Percentiles rank a stretch among this genome's conserved stretches.
Conservation (phyloP, 1,140 invertebrate genomes). For the Amphibalanus amphitrite region DNA sequence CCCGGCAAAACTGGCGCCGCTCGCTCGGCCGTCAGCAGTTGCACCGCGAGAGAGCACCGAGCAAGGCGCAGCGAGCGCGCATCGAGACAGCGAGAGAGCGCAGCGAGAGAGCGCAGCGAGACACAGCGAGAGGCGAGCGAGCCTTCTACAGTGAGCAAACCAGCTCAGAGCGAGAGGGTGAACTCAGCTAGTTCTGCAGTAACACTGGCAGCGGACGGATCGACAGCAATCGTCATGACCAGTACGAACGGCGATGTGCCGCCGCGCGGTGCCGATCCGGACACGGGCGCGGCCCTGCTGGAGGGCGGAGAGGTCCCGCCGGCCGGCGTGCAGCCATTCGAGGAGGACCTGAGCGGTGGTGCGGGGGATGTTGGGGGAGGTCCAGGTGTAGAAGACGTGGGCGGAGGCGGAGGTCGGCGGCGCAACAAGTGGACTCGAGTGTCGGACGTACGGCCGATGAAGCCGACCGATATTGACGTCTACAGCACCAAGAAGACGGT, state of each 20-base stretch:
- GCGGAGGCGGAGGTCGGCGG: too few relatives aligned
- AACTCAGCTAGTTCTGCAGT: background rate
- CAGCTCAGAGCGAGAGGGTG: too few relatives aligned
- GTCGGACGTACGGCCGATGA: constrained; percentile 66
- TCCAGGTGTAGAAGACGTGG: background rate
- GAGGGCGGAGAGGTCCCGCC: background rate
- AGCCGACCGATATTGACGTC: constrained; percentile 51
- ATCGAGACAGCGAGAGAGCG: too few relatives aligned
- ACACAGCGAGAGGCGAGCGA: background rate
- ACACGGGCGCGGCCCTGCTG: background rate
- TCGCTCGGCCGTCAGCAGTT: background rate
- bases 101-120: background rate
- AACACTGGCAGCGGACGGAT: too few relatives aligned
- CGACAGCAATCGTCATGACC: too few relatives aligned
- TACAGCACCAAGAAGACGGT: constrained; percentile 78
- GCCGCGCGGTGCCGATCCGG: too few relatives aligned
- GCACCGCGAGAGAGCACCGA: background rate
- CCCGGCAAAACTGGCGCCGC: background rate
- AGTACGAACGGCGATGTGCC: background rate
- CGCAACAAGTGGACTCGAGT: constrained; percentile 30
- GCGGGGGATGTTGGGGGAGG: too few relatives aligned
- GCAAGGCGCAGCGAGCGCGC: background rate
- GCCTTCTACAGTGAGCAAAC: background rate
- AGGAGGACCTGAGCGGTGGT: background rate
- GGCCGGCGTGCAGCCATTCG: background rate